Conservation (phyloP, 2,888 invertebrate species). For the Teinopalpus imperialis region DNA sequence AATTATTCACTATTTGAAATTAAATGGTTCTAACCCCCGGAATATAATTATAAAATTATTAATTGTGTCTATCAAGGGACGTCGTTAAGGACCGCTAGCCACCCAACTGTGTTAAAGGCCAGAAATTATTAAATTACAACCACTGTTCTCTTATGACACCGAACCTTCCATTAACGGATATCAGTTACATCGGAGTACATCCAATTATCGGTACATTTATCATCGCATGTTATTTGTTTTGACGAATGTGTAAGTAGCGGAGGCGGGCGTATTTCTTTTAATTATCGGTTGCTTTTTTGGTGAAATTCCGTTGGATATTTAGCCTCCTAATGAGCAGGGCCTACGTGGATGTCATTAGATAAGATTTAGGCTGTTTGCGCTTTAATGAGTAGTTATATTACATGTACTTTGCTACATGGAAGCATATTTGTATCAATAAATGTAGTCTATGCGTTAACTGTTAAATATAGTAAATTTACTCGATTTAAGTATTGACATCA, state of each 20-base stretch:
- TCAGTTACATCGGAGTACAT: slow-evolving; percentile 56
- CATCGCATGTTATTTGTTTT: slow-evolving; percentile 69
- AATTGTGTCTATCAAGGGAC: slow-evolving; percentile 56
- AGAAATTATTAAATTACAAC: slow-evolving; percentile 50
- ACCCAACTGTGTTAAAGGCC: slow-evolving; percentile 47
- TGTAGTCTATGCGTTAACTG: too few species aligned
- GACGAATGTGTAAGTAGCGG: slow-evolving; percentile 51
- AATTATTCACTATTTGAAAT: too few species aligned
- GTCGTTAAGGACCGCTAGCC: slow-evolving; percentile 32
- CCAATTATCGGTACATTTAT: slow-evolving; percentile 71
- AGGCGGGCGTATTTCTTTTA: slow-evolving; percentile 18
- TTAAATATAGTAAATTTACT: too few species aligned
- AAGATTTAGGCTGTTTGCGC: slow-evolving; percentile 5
- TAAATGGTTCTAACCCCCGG: slow-evolving; percentile 5
- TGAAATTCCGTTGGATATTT: slow-evolving; percentile 12
- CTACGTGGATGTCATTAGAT: not conserved
- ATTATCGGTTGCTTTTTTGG: slow-evolving; percentile 18
- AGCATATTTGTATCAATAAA: too few species aligned
- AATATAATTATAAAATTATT: slow-evolving; percentile 59
- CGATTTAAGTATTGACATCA: too few species aligned
- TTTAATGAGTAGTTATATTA: slow-evolving; percentile 3
- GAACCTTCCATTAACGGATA: slow-evolving; percentile 43
- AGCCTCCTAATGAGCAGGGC: not conserved
- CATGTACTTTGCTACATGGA: too few species aligned
- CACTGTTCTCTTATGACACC: slow-evolving; percentile 30